phyloP scores from a whole-genome alignment of 2,888 invertebrate species.

The Andrena flavipes region DNA sequence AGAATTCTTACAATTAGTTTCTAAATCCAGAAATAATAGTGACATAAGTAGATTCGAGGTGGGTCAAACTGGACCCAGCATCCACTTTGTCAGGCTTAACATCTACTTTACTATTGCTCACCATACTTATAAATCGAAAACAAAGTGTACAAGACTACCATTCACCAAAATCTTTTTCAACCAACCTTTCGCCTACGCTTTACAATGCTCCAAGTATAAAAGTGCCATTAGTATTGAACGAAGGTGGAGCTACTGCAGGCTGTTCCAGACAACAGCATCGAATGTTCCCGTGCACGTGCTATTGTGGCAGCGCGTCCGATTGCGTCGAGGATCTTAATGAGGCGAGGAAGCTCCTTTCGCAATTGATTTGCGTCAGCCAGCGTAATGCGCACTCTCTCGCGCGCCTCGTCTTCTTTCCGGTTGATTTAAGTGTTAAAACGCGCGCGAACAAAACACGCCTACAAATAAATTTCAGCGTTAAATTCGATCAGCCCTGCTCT shows the following conservation, averaged over 20 bases:
- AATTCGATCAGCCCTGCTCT: slow-evolving; percentile 14
- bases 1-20: too few species aligned
- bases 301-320: slow-evolving; percentile 37
- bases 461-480: slow-evolving; percentile 29
- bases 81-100: too few species aligned
- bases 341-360: slow-evolving; percentile 51
- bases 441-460: not conserved
- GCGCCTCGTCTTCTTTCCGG: slow-evolving; percentile 26
- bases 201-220: not conserved
- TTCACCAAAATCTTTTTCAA: too few species aligned
- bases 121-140: too few species aligned
- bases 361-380: slow-evolving; percentile 51
- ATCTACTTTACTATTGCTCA: too few species aligned
- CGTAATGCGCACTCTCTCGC: slow-evolving; percentile 38
- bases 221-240: not conserved
- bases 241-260: not conserved
- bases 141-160: too few species aligned
- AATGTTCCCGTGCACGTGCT: slow-evolving; percentile 35
- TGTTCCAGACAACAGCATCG: not conserved
- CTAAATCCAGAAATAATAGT: too few species aligned
- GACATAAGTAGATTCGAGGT: too few species aligned
- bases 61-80: too few species aligned
- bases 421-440: slow-evolving; percentile 31
- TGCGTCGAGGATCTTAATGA: slow-evolving; percentile 55
- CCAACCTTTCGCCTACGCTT: too few species aligned